Base-by-base conservation (phyloP, 2,113 vertebrate genomes). In the Pan troglodytes region DNA sequence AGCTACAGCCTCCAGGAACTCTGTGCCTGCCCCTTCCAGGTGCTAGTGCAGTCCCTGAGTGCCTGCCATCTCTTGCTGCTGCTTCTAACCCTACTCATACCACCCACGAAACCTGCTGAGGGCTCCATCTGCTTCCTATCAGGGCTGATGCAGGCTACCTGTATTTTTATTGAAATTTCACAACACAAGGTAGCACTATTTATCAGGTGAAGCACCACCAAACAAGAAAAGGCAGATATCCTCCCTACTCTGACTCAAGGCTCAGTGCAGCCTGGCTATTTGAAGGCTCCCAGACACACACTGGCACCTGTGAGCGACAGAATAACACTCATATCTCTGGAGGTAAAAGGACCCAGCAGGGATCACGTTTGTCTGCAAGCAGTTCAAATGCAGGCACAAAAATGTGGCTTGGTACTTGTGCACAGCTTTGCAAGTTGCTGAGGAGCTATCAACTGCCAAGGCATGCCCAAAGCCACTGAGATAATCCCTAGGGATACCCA, bases 281-380 rank as follows among this genome's bases (percentile, higher is more conserved):
- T 10, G 35, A 43, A 89, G 32, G 9, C 16, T 55, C 35, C 55
- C 76, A 70, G 76, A 61, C 78, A 20, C 22, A 9, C 12, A 7
- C 4, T 1, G 2, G 50, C 10, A 20, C 17, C 8, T 5, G 30
- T 0, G 14, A 35, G 40, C 22, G 25, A 30, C 14, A 25, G 1
- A 1, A 43, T 23, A 94, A 50, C 17, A 38, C 22, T 30, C 83
- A 22, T 0, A 23, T 32, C 50, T 50, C 6, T 25, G 22, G 18
- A 2, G 11, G 14, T 20, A n/a, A 83, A 81, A 18, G 20, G 22
- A 48, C 23, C n/a, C 0, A 30, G 3, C 55, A 27, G 17, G 35
- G 11, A 68, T 8, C 57, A 32, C 0, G 0, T 30, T 27, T 52
- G 55, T 61, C 32, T 52, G 6, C 35, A 40, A 72, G 50, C n/a